Evolutionary conservation across 92 coral and sea anemone species (phyloP).

Genomic region (Paragorgia papillata): DNA sequence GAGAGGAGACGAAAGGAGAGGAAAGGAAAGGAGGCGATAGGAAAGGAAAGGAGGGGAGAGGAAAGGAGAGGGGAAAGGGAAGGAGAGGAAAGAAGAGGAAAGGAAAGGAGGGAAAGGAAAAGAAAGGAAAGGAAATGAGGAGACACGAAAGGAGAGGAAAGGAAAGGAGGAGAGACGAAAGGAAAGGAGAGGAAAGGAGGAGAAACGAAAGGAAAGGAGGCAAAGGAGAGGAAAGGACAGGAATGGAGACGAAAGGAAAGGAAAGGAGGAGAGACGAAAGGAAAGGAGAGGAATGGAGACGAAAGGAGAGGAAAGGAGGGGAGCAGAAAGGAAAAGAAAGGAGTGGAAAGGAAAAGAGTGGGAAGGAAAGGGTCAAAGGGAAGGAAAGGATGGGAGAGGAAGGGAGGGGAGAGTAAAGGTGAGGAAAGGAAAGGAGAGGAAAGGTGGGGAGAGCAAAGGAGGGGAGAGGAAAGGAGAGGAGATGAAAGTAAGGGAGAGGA

Average conservation of each 20-base stretch:
- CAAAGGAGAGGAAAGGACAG: not conserved
- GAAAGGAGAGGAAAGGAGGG: not conserved
- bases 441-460: not conserved
- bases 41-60: not conserved
- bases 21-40: not conserved
- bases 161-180: not conserved
- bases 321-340: not conserved
- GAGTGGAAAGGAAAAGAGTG: not conserved
- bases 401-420: not conserved
- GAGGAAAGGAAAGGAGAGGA: not conserved
- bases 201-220: too few species aligned
- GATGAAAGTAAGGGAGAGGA: not conserved
- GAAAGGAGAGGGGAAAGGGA: too few species aligned
- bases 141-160: too few species aligned
- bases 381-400: not conserved
- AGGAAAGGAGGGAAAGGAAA: not conserved
- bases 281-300: too few species aligned
- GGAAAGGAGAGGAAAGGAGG: not conserved
- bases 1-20: too few species aligned
- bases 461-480: not conserved
- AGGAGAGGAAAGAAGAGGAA: not conserved
- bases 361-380: not conserved
- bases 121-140: not conserved
- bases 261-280: not conserved
- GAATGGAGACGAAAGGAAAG: not conserved